These are phyloP conservation scores for Lasioglossum leucozonium DNA, from an alignment of 2,888 invertebrate genomes.

Conservation along the genomic window DNA sequence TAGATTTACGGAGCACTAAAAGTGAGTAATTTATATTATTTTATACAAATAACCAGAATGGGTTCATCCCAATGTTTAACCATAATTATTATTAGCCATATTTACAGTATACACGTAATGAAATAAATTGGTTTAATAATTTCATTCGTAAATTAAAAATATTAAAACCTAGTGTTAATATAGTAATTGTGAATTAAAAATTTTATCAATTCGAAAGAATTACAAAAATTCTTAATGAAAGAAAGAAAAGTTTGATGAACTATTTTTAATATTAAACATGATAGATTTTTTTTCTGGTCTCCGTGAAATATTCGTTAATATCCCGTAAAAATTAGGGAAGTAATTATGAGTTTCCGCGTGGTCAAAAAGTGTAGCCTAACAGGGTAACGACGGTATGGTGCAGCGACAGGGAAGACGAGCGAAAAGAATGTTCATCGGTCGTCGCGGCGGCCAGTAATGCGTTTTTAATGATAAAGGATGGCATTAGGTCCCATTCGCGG, in stretches of 20 bases:
- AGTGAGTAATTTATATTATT: too few species aligned
- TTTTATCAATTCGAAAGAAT: not conserved
- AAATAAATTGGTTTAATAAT: too few species aligned
- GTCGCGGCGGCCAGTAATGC: constrained; percentile 5
- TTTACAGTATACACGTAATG: too few species aligned
- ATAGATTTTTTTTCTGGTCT: too few species aligned
- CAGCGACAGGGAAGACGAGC: not conserved
- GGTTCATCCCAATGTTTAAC: too few species aligned
- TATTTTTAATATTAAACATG: too few species aligned
- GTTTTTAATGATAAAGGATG: constrained; percentile 20
- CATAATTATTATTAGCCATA: too few species aligned
- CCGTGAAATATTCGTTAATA: too few species aligned
- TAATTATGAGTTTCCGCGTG: not conserved
- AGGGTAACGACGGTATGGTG: not conserved
- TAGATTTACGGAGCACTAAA: too few species aligned
- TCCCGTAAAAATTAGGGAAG: not conserved
- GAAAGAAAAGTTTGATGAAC: not conserved
- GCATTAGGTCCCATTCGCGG: constrained; percentile 19
- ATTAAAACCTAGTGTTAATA: too few species aligned
- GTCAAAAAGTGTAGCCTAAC: not conserved
- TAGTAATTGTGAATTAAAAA: not conserved
- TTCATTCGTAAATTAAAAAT: too few species aligned
- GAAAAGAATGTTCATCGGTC: not conserved
- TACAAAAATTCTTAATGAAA: not conserved
- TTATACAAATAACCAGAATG: too few species aligned